Evolutionary conservation across 1,140 invertebrate species (phyloP), one percentile per base, ranked within the genome.

Genomic region (Drosophila persimilis): DNA sequence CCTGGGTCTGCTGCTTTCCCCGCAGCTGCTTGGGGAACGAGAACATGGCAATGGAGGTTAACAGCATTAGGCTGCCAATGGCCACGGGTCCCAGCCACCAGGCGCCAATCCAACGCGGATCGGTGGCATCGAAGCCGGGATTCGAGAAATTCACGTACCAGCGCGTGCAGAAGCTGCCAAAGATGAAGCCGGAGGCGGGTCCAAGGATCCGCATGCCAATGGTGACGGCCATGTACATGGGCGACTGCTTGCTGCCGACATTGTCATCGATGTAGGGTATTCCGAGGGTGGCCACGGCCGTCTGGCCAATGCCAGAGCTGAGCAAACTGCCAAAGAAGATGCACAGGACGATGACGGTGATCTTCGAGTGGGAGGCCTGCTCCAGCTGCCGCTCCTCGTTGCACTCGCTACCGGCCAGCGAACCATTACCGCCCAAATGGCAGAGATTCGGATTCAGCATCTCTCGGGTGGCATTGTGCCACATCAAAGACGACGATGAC

Each of bases 241-340:
- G 97, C 48, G 97, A 97, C 90, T 98, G 97, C 89, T 96, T 94
- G 91, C 95, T 97, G 66, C 96, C 96, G 26, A 98, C 97, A 92
- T 98, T 98, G 92, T 98, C 97, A 79, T 98, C 97, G 48, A 98
- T 97, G 86, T 97, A 98, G 1, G 97, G 97, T 83, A 98, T 98
- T 4, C 97, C 97, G n/a, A 98, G 92, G 3, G 97, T 97, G 67
- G 96, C 96, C n/a, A 98, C 96, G 2, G 97, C 96, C 0, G 97
- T 98, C 92, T 98, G 97, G 1, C 97, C 97, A 91, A 98, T 95
- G 31, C 97, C 97, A n/a, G 98, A 96, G 43, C 96, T 96, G 26
- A 98, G 92, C 53, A 98, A 92, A 61, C 96, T 97, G 46, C 96
- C 93, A 91, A 98, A 97, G 91, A 98, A 96, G 92, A 97, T 97